phyloP scores from a whole-genome alignment of 92 coral and sea anemone genomes.

The Parazoanthus darwini region DNA sequence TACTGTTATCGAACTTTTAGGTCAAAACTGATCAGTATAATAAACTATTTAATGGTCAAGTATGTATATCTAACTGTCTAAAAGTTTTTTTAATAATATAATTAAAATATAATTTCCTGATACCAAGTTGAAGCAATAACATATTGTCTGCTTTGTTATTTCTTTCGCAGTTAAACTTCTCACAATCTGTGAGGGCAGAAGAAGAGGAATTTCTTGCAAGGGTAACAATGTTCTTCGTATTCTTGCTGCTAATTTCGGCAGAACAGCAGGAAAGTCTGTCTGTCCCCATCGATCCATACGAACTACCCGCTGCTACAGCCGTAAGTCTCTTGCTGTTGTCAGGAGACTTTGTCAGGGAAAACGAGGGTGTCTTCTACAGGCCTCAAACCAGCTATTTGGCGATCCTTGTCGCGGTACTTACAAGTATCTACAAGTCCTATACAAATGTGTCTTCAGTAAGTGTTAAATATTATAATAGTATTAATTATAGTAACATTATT shows the following conservation, averaged over 20 bases:
- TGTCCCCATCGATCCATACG: slow-evolving; percentile 29
- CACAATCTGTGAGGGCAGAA: slow-evolving; percentile 18
- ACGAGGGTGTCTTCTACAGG: not conserved
- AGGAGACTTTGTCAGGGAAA: slow-evolving; percentile 13
- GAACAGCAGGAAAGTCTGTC: slow-evolving; percentile 28
- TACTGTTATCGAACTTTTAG: no score
- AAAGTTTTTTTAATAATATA: no score
- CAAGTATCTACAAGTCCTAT: slow-evolving; percentile 27
- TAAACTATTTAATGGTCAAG: no score
- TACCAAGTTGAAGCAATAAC: no score
- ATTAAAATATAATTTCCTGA: not conserved
- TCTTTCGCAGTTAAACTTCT: not conserved
- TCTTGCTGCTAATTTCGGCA: slow-evolving; percentile 23
- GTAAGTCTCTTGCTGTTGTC: slow-evolving; percentile 22
- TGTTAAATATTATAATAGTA: not conserved
- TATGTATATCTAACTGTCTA: no score
- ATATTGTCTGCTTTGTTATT: no score
- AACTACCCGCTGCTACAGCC: slow-evolving; percentile 18
- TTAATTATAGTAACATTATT: no score
- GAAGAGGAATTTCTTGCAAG: slow-evolving; percentile 1
- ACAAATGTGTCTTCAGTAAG: slow-evolving; percentile 31
- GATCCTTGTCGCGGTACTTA: slow-evolving; percentile 13
- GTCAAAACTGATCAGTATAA: no score
- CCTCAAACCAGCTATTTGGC: not conserved
- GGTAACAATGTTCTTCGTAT: slow-evolving; percentile 14